A percentile compares a stretch with the other conserved stretches of the same genome.
phyloP scores from a whole-genome alignment of 2,797 vertebrate genomes.

The Anableps anableps region DNA sequence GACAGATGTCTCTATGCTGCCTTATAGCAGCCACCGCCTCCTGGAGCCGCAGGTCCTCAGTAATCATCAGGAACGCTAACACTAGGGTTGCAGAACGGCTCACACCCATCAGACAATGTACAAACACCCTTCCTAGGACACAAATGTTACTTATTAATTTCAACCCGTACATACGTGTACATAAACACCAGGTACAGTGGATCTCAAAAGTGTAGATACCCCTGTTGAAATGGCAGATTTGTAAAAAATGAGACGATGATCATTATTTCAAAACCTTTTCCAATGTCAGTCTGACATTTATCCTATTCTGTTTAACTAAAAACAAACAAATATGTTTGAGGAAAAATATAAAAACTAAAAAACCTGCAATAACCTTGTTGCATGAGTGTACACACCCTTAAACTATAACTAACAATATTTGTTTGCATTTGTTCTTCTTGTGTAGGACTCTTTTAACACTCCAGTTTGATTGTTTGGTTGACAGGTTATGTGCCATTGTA shows the following conservation, averaged over 20 bases:
- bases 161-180: background rate
- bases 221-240: background rate
- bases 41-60: slow-evolving; percentile 84
- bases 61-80: slow-evolving; percentile 92
- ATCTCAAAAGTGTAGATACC: background rate
- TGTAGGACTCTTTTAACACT: background rate
- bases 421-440: background rate
- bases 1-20: slow-evolving; percentile 87
- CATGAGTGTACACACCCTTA: background rate
- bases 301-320: background rate
- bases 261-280: background rate
- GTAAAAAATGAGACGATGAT: background rate
- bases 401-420: background rate
- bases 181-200: background rate
- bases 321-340: background rate
- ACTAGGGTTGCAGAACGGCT: slow-evolving; percentile 90
- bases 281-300: background rate
- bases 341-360: background rate
- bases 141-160: slow-evolving; percentile 5
- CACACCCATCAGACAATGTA: slow-evolving; percentile 93
- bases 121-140: slow-evolving; percentile 87
- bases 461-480: background rate
- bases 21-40: slow-evolving; percentile 84
- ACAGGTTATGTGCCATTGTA: background rate
- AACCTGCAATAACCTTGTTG: background rate